phyloP scores from a whole-genome alignment of 2,888 invertebrate genomes.

The Andrena marginata region DNA sequence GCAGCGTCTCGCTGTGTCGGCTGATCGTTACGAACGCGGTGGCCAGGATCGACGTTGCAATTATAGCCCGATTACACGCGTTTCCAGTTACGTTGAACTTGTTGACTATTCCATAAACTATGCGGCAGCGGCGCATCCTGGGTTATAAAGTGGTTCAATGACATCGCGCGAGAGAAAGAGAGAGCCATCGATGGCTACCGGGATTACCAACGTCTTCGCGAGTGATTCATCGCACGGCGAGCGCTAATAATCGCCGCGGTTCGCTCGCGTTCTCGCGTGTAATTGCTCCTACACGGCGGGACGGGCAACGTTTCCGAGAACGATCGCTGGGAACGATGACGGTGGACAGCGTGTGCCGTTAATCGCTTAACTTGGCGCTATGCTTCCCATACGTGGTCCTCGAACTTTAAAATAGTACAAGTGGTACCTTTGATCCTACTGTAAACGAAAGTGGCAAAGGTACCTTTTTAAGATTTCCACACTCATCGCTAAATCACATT shows the following conservation, averaged over 20 bases:
- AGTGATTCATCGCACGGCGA: slow-evolving; percentile 63
- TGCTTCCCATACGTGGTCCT: background rate
- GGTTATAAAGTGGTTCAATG: slow-evolving; percentile 72
- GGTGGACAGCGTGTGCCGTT: background rate
- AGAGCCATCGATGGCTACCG: slow-evolving; percentile 33
- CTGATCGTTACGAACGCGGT: slow-evolving; percentile 27
- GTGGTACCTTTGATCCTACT: too few species aligned
- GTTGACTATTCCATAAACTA: slow-evolving; percentile 71
- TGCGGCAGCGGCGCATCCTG: slow-evolving; percentile 59
- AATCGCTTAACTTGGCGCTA: background rate
- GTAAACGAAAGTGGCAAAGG: too few species aligned
- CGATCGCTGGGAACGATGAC: background rate
- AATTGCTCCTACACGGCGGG: slow-evolving; percentile 59
- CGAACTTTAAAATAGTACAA: too few species aligned
- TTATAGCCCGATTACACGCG: slow-evolving; percentile 54
- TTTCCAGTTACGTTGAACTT: slow-evolving; percentile 67
- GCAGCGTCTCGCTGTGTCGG: slow-evolving; percentile 13
- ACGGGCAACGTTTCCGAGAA: background rate
- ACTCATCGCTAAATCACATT: too few species aligned
- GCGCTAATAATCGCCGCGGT: slow-evolving; percentile 50
- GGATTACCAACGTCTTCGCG: slow-evolving; percentile 40
- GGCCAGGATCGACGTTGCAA: slow-evolving; percentile 42
- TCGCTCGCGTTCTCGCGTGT: slow-evolving; percentile 38
- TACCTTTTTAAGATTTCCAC: too few species aligned
- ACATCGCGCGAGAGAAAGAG: slow-evolving; percentile 53